These are phyloP conservation scores for Epicauta chinensis DNA, from an alignment of 1,140 invertebrate genomes.

Conservation along the genomic window DNA sequence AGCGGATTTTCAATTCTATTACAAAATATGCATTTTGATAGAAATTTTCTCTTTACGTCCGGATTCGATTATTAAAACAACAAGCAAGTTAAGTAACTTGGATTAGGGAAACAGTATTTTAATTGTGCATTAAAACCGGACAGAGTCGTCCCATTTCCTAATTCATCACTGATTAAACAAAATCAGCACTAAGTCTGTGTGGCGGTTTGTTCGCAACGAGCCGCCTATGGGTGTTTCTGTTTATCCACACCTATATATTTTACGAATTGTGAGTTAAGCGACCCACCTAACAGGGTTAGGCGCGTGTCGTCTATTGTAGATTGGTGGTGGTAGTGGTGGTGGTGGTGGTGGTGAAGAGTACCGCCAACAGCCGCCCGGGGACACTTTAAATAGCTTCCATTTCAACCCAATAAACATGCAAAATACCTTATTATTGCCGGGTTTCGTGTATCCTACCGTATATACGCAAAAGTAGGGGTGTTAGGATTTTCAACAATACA, in stretches of 20 bases:
- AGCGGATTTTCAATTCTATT: too few relatives aligned
- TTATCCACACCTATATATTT: not conserved
- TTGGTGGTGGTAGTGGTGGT: constrained; percentile 6
- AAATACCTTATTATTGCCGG: constrained; percentile 39
- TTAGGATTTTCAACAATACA: too few relatives aligned
- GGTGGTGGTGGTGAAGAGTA: constrained; percentile 5
- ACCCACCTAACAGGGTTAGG: constrained; percentile 30
- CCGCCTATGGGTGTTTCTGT: too few relatives aligned
- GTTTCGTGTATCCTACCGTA: too few relatives aligned
- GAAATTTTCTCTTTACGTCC: too few relatives aligned
- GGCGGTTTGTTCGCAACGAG: too few relatives aligned
- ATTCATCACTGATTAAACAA: not conserved
- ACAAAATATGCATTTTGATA: too few relatives aligned
- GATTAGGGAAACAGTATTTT: constrained; percentile 40
- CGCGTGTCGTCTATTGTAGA: constrained; percentile 25
- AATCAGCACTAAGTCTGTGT: too few relatives aligned
- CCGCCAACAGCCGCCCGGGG: constrained; percentile 32
- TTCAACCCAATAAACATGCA: constrained; percentile 44
- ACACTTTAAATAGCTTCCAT: constrained; percentile 43
- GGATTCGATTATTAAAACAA: constrained; percentile 17
- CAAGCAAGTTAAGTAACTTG: constrained; percentile 36
- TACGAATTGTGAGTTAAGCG: constrained; percentile 7
- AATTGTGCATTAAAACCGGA: constrained; percentile 40
- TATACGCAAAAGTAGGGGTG: too few relatives aligned
- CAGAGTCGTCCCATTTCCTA: not conserved